These are phyloP conservation scores for Styela clava DNA, from an alignment of 23 tunicate genomes.

Conservation along the genomic window DNA sequence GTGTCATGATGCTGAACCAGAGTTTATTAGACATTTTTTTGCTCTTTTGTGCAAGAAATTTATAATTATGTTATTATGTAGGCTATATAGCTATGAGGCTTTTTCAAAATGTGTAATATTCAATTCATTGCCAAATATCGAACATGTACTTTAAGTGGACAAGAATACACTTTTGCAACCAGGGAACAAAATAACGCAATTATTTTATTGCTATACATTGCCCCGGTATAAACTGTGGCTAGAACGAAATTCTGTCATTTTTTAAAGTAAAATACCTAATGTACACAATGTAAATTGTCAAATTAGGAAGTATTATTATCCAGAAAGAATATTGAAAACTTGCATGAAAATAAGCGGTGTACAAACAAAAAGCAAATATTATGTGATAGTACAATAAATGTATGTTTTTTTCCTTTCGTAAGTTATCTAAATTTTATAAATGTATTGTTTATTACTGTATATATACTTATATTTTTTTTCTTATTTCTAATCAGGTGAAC, in stretches of 20 bases:
- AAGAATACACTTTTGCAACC: neutral
- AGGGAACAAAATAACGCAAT: neutral
- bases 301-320: no score
- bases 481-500: no score
- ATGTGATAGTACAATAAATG: neutral
- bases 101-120: neutral
- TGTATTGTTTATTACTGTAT: no score
- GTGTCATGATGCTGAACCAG: neutral
- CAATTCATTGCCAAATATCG: neutral
- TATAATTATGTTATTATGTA: no score
- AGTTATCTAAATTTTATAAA: no score
- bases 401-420: neutral
- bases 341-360: neutral
- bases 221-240: neutral
- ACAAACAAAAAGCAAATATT: neutral
- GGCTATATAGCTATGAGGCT: no score
- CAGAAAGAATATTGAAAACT: neutral
- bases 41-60: neutral
- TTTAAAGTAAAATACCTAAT: neutral
- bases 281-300: neutral
- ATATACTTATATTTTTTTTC: no score
- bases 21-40: neutral
- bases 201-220: no score
- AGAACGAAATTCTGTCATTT: neutral
- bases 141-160: neutral